A percentile compares a stretch with the other conserved stretches of the same genome.
Conservation (phyloP, 2,888 invertebrate species). For the Drosophila putrida region DNA sequence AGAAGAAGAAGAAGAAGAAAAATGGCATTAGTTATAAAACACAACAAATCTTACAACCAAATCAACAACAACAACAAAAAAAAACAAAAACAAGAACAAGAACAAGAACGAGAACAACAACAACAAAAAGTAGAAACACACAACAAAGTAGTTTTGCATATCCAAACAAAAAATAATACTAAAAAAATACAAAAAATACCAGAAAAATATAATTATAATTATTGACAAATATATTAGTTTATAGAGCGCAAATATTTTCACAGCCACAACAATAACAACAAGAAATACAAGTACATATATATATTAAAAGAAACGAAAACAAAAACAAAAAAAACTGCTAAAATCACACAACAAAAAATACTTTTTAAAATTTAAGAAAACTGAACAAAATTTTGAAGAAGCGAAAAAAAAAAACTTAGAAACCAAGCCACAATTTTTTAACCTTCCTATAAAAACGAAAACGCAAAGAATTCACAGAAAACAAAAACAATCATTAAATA, state of each 20-base stretch:
- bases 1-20: conserved; percentile 2
- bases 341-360: conserved; percentile 32
- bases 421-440: conserved; percentile 67
- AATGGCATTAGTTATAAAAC: conserved; percentile 46
- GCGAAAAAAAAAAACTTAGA: conserved; percentile 24
- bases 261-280: conserved; percentile 53
- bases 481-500: conserved; percentile 16
- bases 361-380: conserved; percentile 55
- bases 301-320: conserved; percentile 51
- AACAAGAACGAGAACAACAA: conserved; percentile 76
- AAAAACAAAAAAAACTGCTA: conserved; percentile 23
- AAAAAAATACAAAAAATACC: conserved; percentile 29
- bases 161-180: conserved; percentile 61
- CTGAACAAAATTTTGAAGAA: conserved; percentile 37
- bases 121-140: conserved; percentile 80
- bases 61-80: conserved; percentile 59
- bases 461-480: conserved; percentile 7
- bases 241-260: conserved; percentile 72
- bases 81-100: conserved; percentile 72
- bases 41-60: conserved; percentile 52
- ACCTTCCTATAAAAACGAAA: conserved; percentile 76
- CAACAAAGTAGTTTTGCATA: conserved; percentile 85
- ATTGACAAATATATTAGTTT: conserved; percentile 70
- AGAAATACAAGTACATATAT: conserved; percentile 41
- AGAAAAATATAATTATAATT: conserved; percentile 37